These are phyloP conservation scores for Holothuria scabra DNA, from an alignment of 53 echinoderm and acorn worm species.

Conservation along the genomic window DNA sequence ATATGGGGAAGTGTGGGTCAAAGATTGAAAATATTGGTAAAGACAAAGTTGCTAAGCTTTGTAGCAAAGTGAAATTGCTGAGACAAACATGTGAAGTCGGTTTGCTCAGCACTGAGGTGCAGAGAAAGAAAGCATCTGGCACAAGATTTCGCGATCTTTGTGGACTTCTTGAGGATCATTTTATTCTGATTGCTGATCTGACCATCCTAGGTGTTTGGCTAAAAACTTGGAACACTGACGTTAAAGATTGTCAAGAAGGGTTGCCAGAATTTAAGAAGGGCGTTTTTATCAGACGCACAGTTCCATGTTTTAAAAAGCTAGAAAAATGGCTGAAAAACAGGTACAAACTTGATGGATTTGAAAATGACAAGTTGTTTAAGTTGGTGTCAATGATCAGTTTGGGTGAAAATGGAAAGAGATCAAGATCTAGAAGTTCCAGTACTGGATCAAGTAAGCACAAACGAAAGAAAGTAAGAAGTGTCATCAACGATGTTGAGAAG, in stretches of 20 bases:
- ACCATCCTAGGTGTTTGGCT: slow-evolving; percentile 27
- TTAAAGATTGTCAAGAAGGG: too few relatives aligned
- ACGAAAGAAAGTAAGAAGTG: not conserved
- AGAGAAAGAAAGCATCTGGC: slow-evolving; percentile 22
- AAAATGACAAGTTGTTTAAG: slow-evolving; percentile 3
- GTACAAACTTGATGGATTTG: slow-evolving; percentile 36
- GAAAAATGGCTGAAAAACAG: slow-evolving; percentile 29
- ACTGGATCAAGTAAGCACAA: slow-evolving; percentile 15
- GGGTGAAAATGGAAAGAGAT: slow-evolving; percentile 3
- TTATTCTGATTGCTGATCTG: slow-evolving; percentile 22
- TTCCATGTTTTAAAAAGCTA: slow-evolving; percentile 18
- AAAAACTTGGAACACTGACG: not conserved
- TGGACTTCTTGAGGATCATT: slow-evolving; percentile 34
- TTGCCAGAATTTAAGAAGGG: slow-evolving; percentile 7
- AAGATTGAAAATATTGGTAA: slow-evolving; percentile 19
- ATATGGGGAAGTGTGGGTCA: not conserved
- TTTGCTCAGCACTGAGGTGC: slow-evolving; percentile 36
- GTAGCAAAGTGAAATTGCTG: not conserved
- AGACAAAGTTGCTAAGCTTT: not conserved
- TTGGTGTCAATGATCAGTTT: not conserved
- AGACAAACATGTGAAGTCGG: not conserved
- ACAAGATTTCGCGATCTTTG: not conserved
- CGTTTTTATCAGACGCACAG: slow-evolving; percentile 7
- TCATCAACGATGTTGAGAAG: too few relatives aligned
- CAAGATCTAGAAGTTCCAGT: slow-evolving; percentile 33